phyloP scores from a whole-genome alignment of 92 coral and sea anemone species.

The Zoanthus solanderi region DNA sequence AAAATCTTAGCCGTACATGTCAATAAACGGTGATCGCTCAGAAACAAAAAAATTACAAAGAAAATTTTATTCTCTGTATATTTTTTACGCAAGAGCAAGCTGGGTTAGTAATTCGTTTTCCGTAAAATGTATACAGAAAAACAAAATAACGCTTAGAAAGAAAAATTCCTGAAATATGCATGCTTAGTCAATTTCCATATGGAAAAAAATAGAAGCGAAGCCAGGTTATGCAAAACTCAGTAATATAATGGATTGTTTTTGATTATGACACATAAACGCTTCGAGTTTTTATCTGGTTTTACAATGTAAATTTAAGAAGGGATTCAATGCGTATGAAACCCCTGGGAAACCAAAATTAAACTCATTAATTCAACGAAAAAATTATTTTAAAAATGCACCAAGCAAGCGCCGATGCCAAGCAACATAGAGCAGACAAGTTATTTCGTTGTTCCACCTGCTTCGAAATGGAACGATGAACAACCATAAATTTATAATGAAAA shows the following conservation, averaged over 20 bases:
- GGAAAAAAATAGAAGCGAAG: neutral
- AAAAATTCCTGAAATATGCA: neutral
- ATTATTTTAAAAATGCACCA: slow-evolving; percentile 16
- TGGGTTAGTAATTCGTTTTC: neutral
- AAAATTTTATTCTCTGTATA: neutral
- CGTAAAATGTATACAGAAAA: neutral
- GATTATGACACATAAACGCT: neutral
- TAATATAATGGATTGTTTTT: neutral
- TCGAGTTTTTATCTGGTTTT: neutral
- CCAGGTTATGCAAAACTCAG: slow-evolving; percentile 1
- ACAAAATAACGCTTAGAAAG: neutral
- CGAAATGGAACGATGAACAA: neutral
- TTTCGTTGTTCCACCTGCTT: slow-evolving; percentile 29
- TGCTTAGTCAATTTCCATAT: slow-evolving; percentile 18
- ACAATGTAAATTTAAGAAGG: neutral
- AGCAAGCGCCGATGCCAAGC: slow-evolving; percentile 17
- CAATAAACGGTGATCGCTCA: slow-evolving; percentile 9
- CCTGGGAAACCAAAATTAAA: neutral
- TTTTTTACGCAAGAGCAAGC: neutral
- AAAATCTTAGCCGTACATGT: neutral
- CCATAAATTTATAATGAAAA: slow-evolving; percentile 21
- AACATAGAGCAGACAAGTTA: neutral
- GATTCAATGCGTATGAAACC: neutral
- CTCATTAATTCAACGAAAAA: slow-evolving; percentile 8
- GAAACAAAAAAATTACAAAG: neutral